Base-by-base conservation (phyloP, 2,888 invertebrate genomes). In the Cybosia mesomella region DNA sequence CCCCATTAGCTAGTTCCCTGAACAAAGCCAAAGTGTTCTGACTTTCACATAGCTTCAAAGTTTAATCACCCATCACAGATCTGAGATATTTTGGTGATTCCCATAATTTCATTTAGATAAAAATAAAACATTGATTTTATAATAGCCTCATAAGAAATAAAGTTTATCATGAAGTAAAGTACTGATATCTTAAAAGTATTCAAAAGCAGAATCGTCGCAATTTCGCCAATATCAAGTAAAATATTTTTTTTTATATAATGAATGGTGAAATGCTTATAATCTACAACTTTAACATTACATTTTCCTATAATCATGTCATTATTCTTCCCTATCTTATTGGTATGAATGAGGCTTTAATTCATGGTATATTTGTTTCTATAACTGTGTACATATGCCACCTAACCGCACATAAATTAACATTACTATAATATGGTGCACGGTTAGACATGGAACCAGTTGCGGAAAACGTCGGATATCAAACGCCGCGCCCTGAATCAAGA, bases 371-470 rank as follows among this genome's bases (percentile, higher is more conserved):
- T 65, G 58, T 61, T 55, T 36, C 54, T 22, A 34, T 66, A 66
- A 72, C 54, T 66, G 68, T 77, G 72, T 74, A 80, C 75, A 76
- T 75, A 74, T 69, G 78, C 76, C 77, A 76, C 66, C 74, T 80
- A 80, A 82, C 78, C 72, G 80, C 81, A 80, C 81, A 79, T 64
- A 58, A 55, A 80, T 71, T 81, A 81, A 80, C 81, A 64, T 70
- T 63, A 69, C 59, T 64, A 74, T 78, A 76, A 78, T 79, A 73
- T 82, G 83, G 84, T 81, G 86, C 83, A 80, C 83, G 89, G 83
- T 65, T 88, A 91, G 93, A 91, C 76, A 60, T 86, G 76, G 91
- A 88, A 72, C 84, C 83, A 70, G 81, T 80, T 76, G 85, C 89
- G 67, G 87, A 84, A 58, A 80, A 66, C 59, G 69, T 81, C 49